phyloP scores from a whole-genome alignment of 2,113 vertebrate genomes.

The Brachyhypopomus occidentalis region DNA sequence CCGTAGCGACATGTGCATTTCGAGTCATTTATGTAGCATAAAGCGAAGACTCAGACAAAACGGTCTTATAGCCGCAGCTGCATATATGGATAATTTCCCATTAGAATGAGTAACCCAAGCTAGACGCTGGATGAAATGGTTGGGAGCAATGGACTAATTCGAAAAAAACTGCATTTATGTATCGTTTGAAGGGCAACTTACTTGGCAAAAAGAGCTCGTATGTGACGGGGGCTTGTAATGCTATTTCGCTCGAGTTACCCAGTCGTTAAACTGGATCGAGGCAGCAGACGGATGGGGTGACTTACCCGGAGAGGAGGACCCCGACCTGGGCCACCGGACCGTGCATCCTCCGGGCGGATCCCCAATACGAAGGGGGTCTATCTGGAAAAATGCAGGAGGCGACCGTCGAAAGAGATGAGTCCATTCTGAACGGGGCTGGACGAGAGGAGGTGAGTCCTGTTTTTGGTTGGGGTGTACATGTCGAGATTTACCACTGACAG shows the following conservation, averaged over 20 bases:
- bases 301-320: constrained; percentile 24
- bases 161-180: neutral
- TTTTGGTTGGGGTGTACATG: neutral
- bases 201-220: neutral
- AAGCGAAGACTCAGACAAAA: constrained; percentile 28
- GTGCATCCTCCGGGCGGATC: constrained; percentile 46
- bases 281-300: constrained; percentile 61
- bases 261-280: constrained; percentile 43
- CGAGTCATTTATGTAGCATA: too few species aligned
- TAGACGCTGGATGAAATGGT: constrained; percentile 27
- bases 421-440: constrained; percentile 48
- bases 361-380: constrained; percentile 36
- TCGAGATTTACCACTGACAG: neutral
- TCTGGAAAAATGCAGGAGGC: constrained; percentile 55
- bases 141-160: constrained; percentile 12
- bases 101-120: neutral
- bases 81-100: neutral
- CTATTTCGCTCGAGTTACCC: constrained; percentile 43
- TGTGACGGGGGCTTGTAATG: constrained; percentile 38
- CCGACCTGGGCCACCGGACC: constrained; percentile 41
- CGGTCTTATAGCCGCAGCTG: constrained; percentile 16
- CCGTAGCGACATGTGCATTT: neutral
- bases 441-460: constrained; percentile 58
- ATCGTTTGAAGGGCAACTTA: constrained; percentile 1
- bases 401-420: constrained; percentile 54